Base-by-base conservation (phyloP, 2,797 vertebrate species). In the Dicrostonyx torquatus region DNA sequence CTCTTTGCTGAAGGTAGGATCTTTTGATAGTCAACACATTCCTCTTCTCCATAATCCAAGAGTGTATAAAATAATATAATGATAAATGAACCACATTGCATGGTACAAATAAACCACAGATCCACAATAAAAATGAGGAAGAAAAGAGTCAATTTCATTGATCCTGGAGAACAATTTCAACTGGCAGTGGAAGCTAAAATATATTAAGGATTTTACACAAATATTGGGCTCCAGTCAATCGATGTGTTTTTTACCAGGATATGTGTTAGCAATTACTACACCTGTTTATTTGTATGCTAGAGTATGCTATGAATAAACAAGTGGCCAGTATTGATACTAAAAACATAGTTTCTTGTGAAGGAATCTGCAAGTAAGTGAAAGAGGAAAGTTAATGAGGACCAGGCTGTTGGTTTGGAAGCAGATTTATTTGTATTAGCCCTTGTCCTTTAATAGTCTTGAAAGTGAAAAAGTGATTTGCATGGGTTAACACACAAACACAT, bases 221-320 rank as follows among this genome's bases (percentile, higher is more conserved):
- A 90, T 80, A 43, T n/a, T 83, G 64, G 58, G 12, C 9, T 76
- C 7, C 76, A 55, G 62, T 75, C 55, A 53, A 58, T 87, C n/a
- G 34, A 87, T 83, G 82, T 91, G 11, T 72, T 95, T n/a, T 89
- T 91, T n/a, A 89, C 24, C 64, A 20, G 37, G 2, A n/a, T 34
- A 64, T 89, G 37, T 34, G 50, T 80, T 90, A 96, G 31, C 80
- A 93, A 76, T 90, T 87, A 68, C 87, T 34, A 77, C 89, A 80
- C 31, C 14, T 78, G 15, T 94, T 58, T 77, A 72, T 73, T 66
- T 90, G 29, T 60, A 48, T 89, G 86, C 26, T 85, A 68, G 29
- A 55, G 64, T 26, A 85, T 68, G 31, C 31, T 68, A n/a, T 90
- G 43, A 90, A 89, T 68, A 92, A 70, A 72, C 79, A 94, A 86